phyloP scores from a whole-genome alignment of 2,113 vertebrate genomes.

The Lepidothrix coronata region DNA sequence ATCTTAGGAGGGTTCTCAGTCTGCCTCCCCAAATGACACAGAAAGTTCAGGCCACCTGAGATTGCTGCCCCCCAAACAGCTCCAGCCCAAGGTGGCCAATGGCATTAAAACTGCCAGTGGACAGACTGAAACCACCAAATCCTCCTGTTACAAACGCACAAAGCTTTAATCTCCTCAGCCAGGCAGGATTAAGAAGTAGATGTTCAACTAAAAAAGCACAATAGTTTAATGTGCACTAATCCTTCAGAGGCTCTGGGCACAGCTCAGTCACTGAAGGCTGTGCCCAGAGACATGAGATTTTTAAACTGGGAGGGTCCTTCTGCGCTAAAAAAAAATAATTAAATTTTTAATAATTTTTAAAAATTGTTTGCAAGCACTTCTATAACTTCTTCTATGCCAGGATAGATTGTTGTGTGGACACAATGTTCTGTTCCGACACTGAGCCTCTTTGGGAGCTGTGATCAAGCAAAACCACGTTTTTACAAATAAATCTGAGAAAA shows the following conservation, averaged over 20 bases:
- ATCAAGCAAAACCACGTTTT: not conserved
- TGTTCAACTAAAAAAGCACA: not conserved
- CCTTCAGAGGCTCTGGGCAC: not conserved
- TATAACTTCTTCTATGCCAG: not conserved
- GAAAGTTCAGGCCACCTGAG: not conserved
- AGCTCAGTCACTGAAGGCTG: not conserved
- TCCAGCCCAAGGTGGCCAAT: not conserved
- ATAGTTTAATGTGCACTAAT: not conserved
- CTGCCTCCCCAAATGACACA: not conserved
- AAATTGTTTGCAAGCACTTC: not conserved
- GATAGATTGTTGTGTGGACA: not conserved
- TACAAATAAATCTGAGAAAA: not conserved
- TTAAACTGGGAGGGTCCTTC: not conserved
- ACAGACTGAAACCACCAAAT: not conserved
- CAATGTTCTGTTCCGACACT: not conserved
- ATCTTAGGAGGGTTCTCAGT: not conserved
- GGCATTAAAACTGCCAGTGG: not conserved
- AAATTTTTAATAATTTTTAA: not conserved
- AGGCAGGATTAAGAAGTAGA: not conserved
- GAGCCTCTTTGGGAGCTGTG: not conserved
- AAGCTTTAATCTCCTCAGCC: not conserved
- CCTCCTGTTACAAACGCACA: not conserved
- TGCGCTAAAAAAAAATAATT: not conserved
- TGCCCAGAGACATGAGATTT: not conserved
- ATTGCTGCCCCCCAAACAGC: not conserved